phyloP scores from a whole-genome alignment of 2,888 invertebrate species.

The Hybos culiciformis region DNA sequence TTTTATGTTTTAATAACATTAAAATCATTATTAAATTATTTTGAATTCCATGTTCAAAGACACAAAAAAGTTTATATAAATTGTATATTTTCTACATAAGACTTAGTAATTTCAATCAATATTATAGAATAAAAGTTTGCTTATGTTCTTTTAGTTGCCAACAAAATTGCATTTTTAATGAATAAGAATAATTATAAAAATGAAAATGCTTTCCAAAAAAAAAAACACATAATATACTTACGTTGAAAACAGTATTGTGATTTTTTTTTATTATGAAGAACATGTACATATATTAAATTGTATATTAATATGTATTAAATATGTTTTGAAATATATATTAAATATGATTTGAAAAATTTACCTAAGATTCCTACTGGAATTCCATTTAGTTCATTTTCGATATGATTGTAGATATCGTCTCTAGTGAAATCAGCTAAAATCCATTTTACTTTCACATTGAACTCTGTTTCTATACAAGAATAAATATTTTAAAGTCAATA shows the following conservation, averaged over 20 bases:
- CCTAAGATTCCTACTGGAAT: constrained; percentile 72
- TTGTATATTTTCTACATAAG: no score
- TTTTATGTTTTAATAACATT: no score
- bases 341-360: constrained; percentile 31
- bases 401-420: constrained; percentile 55
- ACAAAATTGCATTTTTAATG: no score
- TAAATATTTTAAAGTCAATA: no score
- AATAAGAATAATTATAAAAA: no score
- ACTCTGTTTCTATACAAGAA: constrained; percentile 40
- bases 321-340: neutral
- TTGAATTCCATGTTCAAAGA: no score
- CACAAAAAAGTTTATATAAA: no score
- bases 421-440: constrained; percentile 65
- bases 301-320: neutral
- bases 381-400: constrained; percentile 52
- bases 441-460: constrained; percentile 50
- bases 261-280: neutral
- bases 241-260: neutral
- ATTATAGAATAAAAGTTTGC: no score
- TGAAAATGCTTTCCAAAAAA: no score
- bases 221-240: neutral
- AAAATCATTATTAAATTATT: no score
- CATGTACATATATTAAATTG: neutral
- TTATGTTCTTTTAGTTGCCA: no score
- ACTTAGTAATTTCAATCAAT: no score